These are phyloP conservation scores for Caenorhabditis inopinata DNA, from an alignment of 1,140 invertebrate genomes.

Conservation along the genomic window DNA sequence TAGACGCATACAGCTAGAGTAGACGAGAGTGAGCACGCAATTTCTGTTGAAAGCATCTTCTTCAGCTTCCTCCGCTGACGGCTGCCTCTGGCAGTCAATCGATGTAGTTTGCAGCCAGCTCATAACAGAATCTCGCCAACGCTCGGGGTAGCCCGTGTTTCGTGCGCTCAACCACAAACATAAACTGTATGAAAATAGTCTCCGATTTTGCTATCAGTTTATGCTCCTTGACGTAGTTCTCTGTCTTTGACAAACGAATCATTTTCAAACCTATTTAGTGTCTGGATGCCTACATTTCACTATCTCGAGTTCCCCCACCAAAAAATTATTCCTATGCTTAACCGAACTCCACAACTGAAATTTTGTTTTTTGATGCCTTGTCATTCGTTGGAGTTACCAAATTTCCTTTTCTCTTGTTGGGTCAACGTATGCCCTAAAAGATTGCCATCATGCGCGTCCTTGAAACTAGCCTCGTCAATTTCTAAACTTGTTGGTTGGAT, in stretches of 20 bases:
- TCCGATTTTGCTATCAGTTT: background rate
- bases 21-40: background rate
- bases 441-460: background rate
- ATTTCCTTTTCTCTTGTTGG: background rate
- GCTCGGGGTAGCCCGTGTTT: background rate
- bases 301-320: background rate
- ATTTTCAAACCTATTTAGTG: too few species aligned
- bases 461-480: slow-evolving; percentile 21
- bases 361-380: too few species aligned
- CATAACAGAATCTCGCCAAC: background rate
- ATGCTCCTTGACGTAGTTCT: slow-evolving; percentile 15
- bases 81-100: slow-evolving; percentile 10
- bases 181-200: background rate
- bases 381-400: too few species aligned
- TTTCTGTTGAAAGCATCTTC: slow-evolving; percentile 20
- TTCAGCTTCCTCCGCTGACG: slow-evolving; percentile 20
- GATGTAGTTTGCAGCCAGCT: background rate
- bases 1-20: background rate
- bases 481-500: slow-evolving; percentile 21
- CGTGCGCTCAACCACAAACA: background rate
- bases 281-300: background rate
- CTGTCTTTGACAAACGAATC: too few species aligned
- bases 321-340: background rate
- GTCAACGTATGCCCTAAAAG: background rate
- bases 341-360: too few species aligned